Evolutionary conservation across 35 echinoderm and acorn worm species (phyloP).

Genomic region (Patiria miniata): DNA sequence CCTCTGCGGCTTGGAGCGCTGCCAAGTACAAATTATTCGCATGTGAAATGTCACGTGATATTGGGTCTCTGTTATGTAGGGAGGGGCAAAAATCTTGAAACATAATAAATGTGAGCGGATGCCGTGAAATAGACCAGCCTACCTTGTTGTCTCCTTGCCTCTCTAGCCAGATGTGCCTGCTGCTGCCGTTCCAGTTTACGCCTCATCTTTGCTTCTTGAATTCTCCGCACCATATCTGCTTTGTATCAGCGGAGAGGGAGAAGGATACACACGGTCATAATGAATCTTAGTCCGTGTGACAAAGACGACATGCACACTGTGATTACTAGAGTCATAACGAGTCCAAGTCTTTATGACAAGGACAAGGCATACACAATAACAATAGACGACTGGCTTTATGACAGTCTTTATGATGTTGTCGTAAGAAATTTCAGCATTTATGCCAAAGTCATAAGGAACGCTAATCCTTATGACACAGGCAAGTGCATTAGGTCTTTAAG

Average conservation of each 20-base stretch:
- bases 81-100: too few relatives aligned
- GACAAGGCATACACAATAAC: background rate
- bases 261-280: background rate
- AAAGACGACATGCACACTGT: too few relatives aligned
- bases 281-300: too few relatives aligned
- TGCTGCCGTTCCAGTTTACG: slow-evolving; percentile 89
- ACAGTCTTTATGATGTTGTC: too few relatives aligned
- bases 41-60: too few relatives aligned
- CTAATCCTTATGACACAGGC: too few relatives aligned
- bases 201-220: slow-evolving; percentile 81
- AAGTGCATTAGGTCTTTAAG: too few relatives aligned
- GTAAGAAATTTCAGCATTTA: too few relatives aligned
- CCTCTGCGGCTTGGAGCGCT: slow-evolving; percentile 93
- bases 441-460: too few relatives aligned
- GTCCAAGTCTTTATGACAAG: too few relatives aligned
- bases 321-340: too few relatives aligned
- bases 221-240: slow-evolving; percentile 89
- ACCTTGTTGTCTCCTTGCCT: slow-evolving; percentile 88
- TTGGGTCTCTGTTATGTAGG: slow-evolving; percentile 3
- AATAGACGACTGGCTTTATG: background rate
- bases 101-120: too few relatives aligned
- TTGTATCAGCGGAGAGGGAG: slow-evolving; percentile 6
- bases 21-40: background rate
- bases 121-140: background rate
- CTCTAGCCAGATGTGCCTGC: slow-evolving; percentile 56